Evolutionary conservation across 2,888 invertebrate species (phyloP).

Genomic region (Catocala fraxini): DNA sequence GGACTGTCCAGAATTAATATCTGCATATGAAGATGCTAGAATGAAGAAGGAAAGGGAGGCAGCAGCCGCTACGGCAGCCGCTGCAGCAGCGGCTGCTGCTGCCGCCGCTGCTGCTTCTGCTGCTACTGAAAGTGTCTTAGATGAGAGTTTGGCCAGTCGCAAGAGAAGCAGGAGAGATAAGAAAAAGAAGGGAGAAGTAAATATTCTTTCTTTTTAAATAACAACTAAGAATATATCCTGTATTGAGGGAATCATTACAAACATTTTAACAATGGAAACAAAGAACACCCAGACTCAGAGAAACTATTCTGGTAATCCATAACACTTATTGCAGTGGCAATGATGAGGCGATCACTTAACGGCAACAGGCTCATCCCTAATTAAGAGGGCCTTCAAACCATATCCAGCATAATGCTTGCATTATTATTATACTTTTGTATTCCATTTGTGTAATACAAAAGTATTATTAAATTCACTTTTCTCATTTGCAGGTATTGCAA

Average conservation of each 20-base stretch:
- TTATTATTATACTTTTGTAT: no score
- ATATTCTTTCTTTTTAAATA: constrained; percentile 6
- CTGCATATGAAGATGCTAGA: constrained; percentile 90
- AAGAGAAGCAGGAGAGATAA: constrained; percentile 68
- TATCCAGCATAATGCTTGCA: no score
- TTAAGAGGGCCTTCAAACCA: no score
- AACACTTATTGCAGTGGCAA: no score
- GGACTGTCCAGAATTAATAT: constrained; percentile 92
- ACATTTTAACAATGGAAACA: no score
- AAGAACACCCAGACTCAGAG: no score
- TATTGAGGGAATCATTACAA: no score
- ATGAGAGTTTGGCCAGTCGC: constrained; percentile 65
- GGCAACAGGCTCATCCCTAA: no score
- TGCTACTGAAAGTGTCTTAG: constrained; percentile 50
- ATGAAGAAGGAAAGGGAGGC: constrained; percentile 75
- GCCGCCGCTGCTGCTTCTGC: constrained; percentile 20
- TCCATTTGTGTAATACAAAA: no score
- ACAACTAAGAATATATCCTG: no score
- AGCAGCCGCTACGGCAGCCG: constrained; percentile 38
- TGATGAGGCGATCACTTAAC: no score
- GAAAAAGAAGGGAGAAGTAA: constrained; percentile 71
- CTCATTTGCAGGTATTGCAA: constrained; percentile 68
- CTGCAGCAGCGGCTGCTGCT: constrained; percentile 36
- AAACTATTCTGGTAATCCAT: no score
- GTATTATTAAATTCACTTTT: neutral